Evolutionary conservation across 2,797 vertebrate species (phyloP), one percentile per base, ranked within the genome.

Genomic region (Xyrichtys novacula): DNA sequence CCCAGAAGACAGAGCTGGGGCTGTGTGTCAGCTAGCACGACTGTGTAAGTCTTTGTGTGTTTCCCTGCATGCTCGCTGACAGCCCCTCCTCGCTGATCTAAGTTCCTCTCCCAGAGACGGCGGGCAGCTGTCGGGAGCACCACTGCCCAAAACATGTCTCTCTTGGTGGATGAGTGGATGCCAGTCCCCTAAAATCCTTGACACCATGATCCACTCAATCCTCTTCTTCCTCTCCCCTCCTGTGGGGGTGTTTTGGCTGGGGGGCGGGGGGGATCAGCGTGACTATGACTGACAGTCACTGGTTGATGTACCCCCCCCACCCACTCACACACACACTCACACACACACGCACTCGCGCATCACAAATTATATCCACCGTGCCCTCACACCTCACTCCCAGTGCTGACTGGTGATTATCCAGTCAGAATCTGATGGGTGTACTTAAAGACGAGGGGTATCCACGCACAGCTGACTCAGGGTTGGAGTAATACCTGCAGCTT

Each of bases 41-140:
- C 76, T 60, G 77, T 77, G 78, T 74, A 25, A 22, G 82, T 87
- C 75, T 89, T 85, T 88, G 82, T 88, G 85, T 74, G 76, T 83
- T 66, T 76, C 60, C 66, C 70, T 50, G 71, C 63, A 7, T 78
- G 76, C 78, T 70, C 25, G 68, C 76, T 84, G 85, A 84, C 86
- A 87, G 76, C 83, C 72, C 80, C 95, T 93, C 95, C 95, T 95
- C 92, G 91, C 93, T 91, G 94, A 95, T 96, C 94, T 93, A 94
- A 96, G 93, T 95, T 95, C 94, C 94, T 94, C 93, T 94, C 95
- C 73, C 60, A 1, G 84, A 95, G 96, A 96, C 93, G 94, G 95
- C 94, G 92, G 95, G 94, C 95, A 96, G 95, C 96, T 96, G 96
- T 95, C 95, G 54, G 95, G 94, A 90, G 93, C 93, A 36, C 72